phyloP scores from a whole-genome alignment of 2,888 invertebrate species.

The Phaedon cochleariae region DNA sequence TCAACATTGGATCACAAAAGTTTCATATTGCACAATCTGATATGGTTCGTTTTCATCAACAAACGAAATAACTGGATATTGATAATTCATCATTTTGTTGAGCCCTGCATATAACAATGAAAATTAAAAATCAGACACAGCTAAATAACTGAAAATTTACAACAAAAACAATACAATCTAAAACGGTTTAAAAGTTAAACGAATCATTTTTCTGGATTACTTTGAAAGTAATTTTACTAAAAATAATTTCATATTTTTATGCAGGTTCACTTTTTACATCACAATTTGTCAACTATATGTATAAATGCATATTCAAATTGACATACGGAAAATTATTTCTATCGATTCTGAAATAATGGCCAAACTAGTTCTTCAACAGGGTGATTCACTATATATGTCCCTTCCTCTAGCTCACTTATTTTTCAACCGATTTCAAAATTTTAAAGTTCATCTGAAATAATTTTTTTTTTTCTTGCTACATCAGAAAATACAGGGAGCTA shows the following conservation, averaged over 20 bases:
- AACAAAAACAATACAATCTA: conserved; percentile 9
- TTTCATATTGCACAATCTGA: neutral
- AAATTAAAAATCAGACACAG: neutral
- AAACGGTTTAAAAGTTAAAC: conserved; percentile 7
- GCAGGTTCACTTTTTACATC: conserved; percentile 24
- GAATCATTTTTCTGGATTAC: conserved; percentile 7
- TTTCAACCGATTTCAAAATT: no score
- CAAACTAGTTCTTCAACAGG: no score
- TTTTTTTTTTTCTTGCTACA: no score
- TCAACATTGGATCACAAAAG: neutral
- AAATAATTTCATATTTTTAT: conserved; percentile 13
- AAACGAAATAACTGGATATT: neutral
- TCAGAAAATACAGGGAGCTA: no score
- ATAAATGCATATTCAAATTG: conserved; percentile 29
- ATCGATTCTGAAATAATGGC: no score
- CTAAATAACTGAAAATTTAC: neutral
- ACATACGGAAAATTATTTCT: no score
- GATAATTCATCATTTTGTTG: neutral
- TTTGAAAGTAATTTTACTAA: conserved; percentile 4
- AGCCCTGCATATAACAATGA: neutral
- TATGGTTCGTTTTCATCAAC: neutral
- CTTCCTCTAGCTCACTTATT: no score
- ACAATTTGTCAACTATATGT: conserved; percentile 29
- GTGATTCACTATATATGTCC: no score
- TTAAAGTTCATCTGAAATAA: no score